These are phyloP conservation scores for Phymorhynchus buccinoides DNA, from an alignment of 1,140 invertebrate species.

Conservation along the genomic window DNA sequence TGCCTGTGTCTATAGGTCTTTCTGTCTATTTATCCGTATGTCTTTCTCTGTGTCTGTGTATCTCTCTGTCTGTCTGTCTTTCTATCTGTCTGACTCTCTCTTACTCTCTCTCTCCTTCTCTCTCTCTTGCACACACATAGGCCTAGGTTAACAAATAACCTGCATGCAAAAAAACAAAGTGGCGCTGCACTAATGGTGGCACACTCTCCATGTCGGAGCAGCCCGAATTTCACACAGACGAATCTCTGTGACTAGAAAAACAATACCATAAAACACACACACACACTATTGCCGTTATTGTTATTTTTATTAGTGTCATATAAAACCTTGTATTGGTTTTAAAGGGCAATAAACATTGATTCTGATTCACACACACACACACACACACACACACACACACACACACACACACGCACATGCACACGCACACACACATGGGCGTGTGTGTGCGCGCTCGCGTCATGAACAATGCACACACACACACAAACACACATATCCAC, in stretches of 20 bases:
- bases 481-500: neutral
- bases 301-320: neutral
- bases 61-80: conserved; percentile 26
- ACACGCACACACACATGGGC: neutral
- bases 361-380: neutral
- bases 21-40: neutral
- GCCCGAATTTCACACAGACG: neutral
- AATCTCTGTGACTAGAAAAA: neutral
- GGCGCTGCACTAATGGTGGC: neutral
- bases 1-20: neutral
- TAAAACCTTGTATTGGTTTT: neutral
- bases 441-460: too few species aligned
- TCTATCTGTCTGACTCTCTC: neutral
- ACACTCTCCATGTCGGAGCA: neutral
- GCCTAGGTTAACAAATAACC: too few species aligned
- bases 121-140: too few species aligned
- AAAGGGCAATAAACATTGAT: too few species aligned
- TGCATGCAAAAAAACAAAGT: neutral
- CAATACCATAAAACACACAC: neutral
- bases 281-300: neutral
- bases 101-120: conserved; percentile 6
- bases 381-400: neutral
- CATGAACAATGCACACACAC: too few species aligned
- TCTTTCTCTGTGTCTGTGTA: neutral
- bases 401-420: neutral